Base-by-base conservation (phyloP, 35 echinoderm and acorn worm genomes). In the Apostichopus parvimensis region DNA sequence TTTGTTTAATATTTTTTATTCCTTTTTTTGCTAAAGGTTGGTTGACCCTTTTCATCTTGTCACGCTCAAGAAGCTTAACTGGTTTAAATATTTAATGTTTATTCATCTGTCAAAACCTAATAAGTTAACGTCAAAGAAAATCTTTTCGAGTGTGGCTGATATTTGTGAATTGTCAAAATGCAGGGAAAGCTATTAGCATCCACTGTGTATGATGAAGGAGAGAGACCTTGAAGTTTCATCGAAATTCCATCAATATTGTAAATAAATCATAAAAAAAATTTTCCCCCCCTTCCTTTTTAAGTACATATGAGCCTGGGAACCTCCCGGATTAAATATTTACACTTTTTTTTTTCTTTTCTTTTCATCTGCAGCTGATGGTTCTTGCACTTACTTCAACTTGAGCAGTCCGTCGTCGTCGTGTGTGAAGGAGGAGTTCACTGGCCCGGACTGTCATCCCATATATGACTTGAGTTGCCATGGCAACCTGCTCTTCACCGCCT, bases 371-470 rank as follows among this genome's bases (percentile, higher is more conserved):
- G 94, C 75, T 87, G 96, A 95, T 92, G 94, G 96, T 53, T 90
- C 93, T 9, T 98, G 96, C 54, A 95, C 92, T 79, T 91, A 91
- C 92, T 88, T 89, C 8, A 87, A 61, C 58, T 65, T 87, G 23
- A 56, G 87, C 22, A 92, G 92, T 34, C 79, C 79, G 13, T 72
- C 90, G 60, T 45, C 79, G 13, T 72, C 92, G 60, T 45, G 34
- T 45, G 34, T 45, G 34, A 45, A 45, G 34, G 34, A 45, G 34
- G 96, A 95, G 77, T 98, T 98, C 83, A 98, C 96, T 13, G 96
- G 96, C 55, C 79, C 96, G 14, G 96, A 98, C 90, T 95, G 92
- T 57, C 92, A 98, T 80, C 92, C 94, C 57, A 91, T 98, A 70
- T 95, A 95, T 57, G 86, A 92, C n/a, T 64, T 94, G 15, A 77